Base-by-base conservation (phyloP, 2,888 invertebrate genomes). In the Tuberolachnus salignus region DNA sequence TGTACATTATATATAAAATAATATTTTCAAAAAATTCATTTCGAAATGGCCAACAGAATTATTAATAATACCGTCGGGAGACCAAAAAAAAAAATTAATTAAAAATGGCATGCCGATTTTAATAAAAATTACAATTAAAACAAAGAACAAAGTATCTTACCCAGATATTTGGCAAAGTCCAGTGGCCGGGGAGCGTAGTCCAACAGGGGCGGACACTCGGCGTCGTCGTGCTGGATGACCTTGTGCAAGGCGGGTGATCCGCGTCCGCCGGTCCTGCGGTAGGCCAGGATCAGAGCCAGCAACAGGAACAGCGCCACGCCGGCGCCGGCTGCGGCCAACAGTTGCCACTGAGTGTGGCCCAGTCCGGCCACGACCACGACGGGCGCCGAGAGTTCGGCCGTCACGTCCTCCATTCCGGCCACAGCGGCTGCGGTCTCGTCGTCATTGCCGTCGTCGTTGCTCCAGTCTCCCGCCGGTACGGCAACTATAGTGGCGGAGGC, bases 241-340 rank as follows among this genome's bases (percentile, higher is more conserved):
- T 74, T 74, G 73, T 53, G 73, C 23, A 63, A 53, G 13, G n/a
- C n/a, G 11, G 73, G 63, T 16, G 73, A 74, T 1, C 63, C 64
- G 13, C 34, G 34, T 3, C 63, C 42, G 13, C 63, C 88, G 84
- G 89, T 88, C 88, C 89, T 89, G 69, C 89, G 85, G 49, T 88
- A 85, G 34, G 89, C 86, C 61, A 87, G 88, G 44, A 89, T 84
- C 34, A 90, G 86, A 72, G 90, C 87, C 11, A 86, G 83, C 82
- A 87, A 87, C 74, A 87, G 83, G 21, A 86, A 81, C 34, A 87
- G 84, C 51, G 90, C 90, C 81, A 89, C 89, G 80, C 89, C 86
- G 81, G 88, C 88, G n/a, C 90, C 90, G 78, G 89, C 84, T 61
- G 89, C 87, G 81, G 89, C 83, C 84, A 90, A 89, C 70, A 88